Evolutionary conservation across 2,113 vertebrate genomes (phyloP).

Genomic region (Oophaga pumilio): DNA sequence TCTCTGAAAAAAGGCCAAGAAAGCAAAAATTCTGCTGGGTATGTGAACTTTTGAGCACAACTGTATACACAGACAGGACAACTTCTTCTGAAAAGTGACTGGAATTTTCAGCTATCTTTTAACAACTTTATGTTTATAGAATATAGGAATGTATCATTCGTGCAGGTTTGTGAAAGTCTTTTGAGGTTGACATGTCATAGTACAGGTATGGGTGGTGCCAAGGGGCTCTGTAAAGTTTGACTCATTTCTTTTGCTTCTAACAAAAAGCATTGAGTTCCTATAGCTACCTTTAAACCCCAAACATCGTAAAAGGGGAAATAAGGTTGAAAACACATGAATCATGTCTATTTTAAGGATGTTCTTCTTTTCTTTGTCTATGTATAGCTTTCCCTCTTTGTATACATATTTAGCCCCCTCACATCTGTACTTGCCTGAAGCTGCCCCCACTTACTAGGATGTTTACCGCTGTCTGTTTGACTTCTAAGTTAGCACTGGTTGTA

Average conservation of each 20-base stretch:
- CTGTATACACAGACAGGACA: too few species aligned
- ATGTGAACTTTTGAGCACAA: too few species aligned
- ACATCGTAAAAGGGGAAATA: constrained; percentile 29
- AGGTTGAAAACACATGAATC: constrained; percentile 41
- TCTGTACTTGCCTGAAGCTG: neutral
- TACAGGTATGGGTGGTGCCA: neutral
- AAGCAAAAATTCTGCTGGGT: too few species aligned
- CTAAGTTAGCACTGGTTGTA: neutral
- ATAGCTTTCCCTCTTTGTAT: constrained; percentile 16
- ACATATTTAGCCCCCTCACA: constrained; percentile 24
- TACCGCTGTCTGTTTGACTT: neutral
- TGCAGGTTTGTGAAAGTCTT: neutral
- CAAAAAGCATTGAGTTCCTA: constrained; percentile 2
- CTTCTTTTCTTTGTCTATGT: constrained; percentile 15
- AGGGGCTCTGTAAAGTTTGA: neutral
- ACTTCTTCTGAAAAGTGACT: too few species aligned
- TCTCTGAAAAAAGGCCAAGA: too few species aligned
- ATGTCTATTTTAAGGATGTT: constrained; percentile 29
- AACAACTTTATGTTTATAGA: neutral
- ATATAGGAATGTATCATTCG: neutral
- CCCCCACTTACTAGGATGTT: neutral
- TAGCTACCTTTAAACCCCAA: constrained; percentile 35
- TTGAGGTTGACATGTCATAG: neutral
- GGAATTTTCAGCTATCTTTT: too few species aligned
- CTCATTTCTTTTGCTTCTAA: constrained; percentile 7